phyloP scores from a whole-genome alignment of 2,113 vertebrate genomes.

The Sturnira hondurensis region DNA sequence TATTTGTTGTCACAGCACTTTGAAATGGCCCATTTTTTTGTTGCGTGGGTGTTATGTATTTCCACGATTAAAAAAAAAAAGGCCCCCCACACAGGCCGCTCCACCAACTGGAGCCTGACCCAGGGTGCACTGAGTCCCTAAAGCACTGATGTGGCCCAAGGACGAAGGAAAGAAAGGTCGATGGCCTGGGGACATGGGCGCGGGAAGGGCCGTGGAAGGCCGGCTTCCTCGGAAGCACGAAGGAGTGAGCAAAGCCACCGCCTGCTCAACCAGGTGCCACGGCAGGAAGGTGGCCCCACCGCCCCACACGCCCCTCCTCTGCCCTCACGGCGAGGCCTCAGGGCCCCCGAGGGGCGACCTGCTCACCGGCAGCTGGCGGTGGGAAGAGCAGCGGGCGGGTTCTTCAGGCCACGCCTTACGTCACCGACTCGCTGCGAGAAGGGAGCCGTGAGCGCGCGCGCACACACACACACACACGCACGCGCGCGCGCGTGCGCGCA shows the following conservation, averaged over 20 bases:
- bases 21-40: background rate
- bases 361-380: background rate
- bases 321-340: fast-evolving
- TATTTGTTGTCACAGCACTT: too few species aligned
- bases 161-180: background rate
- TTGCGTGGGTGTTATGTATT: fast-evolving
- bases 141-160: fast-evolving
- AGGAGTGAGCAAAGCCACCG: fast-evolving
- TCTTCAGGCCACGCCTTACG: too few species aligned
- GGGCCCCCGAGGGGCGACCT: too few species aligned
- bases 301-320: background rate
- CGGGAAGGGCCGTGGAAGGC: background rate
- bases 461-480: too few species aligned
- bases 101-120: fast-evolving
- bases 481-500: too few species aligned
- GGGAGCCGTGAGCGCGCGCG: too few species aligned
- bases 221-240: background rate
- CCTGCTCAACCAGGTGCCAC: fast-evolving
- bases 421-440: too few species aligned
- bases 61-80: background rate
- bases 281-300: fast-evolving
- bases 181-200: fast-evolving
- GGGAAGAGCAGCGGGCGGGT: fast-evolving
- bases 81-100: background rate
- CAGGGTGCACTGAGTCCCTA: fast-evolving